Evolutionary conservation across 2,797 vertebrate genomes (phyloP).

Genomic region (Bryconaethiops microstoma): DNA sequence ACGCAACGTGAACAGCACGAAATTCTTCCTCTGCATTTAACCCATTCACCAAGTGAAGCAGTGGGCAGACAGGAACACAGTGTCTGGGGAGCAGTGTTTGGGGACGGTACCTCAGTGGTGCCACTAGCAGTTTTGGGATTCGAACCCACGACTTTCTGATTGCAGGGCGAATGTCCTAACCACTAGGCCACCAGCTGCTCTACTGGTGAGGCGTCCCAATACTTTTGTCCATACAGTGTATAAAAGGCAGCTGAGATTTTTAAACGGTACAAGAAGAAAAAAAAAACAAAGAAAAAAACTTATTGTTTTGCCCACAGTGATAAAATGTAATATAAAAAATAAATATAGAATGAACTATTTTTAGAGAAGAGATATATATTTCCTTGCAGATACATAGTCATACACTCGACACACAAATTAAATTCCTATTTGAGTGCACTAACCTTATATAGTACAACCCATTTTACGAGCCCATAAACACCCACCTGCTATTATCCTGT

Average conservation of each 20-base stretch:
- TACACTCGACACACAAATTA: background rate
- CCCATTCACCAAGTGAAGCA: too few species aligned
- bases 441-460: background rate
- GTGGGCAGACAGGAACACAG: too few species aligned
- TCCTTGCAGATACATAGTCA: background rate
- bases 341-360: background rate
- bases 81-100: too few species aligned
- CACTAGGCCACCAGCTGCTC: too few species aligned
- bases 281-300: background rate
- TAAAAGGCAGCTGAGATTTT: background rate
- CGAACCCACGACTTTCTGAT: too few species aligned
- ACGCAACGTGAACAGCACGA: too few species aligned
- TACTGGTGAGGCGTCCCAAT: too few species aligned
- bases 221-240: too few species aligned
- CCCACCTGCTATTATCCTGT: constrained; percentile 20
- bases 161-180: too few species aligned
- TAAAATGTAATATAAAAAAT: background rate
- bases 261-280: background rate
- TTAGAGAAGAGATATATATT: background rate
- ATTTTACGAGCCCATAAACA: constrained; percentile 21
- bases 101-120: too few species aligned
- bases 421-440: background rate
- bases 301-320: background rate
- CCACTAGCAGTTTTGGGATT: too few species aligned
- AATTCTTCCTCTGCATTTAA: too few species aligned